Evolutionary conservation across 2,113 vertebrate species (phyloP).

Genomic region (Junco hyemalis): DNA sequence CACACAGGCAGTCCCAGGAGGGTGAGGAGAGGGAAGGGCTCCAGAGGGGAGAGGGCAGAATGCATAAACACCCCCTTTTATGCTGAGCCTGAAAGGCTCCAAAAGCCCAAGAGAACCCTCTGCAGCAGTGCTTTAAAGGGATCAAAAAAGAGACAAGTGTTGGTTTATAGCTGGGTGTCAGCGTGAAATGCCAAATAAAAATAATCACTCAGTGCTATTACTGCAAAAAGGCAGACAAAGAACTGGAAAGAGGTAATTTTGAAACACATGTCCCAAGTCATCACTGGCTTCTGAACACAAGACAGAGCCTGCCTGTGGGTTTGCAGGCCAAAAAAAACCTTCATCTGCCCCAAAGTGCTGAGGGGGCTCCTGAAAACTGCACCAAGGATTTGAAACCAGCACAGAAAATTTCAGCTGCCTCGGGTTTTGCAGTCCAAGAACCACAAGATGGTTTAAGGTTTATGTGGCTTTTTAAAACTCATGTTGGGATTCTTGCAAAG

Average conservation of each 20-base stretch:
- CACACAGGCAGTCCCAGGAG: not conserved
- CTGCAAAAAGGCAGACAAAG: not conserved
- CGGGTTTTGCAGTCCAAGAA: rapidly evolving
- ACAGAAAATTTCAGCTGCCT: not conserved
- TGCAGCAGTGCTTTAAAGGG: not conserved
- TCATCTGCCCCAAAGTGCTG: not conserved
- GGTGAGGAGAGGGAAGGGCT: not conserved
- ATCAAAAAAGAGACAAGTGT: not conserved
- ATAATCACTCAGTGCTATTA: not conserved
- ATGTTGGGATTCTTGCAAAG: not conserved
- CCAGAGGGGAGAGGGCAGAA: not conserved
- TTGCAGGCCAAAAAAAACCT: not conserved
- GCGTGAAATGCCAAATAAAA: slow-evolving; percentile 11
- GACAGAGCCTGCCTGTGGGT: rapidly evolving
- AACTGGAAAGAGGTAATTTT: not conserved
- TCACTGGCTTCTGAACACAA: not conserved
- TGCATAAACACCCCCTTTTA: not conserved
- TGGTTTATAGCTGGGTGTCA: not conserved
- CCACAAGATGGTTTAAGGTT: not conserved
- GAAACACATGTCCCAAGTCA: not conserved
- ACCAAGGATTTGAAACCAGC: not conserved
- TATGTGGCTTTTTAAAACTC: not conserved
- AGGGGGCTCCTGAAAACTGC: rapidly evolving
- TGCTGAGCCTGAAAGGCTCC: slow-evolving; percentile 6
- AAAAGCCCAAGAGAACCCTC: not conserved